Evolutionary conservation across 2,888 invertebrate species (phyloP).

Genomic region (Pyrrhia umbra): DNA sequence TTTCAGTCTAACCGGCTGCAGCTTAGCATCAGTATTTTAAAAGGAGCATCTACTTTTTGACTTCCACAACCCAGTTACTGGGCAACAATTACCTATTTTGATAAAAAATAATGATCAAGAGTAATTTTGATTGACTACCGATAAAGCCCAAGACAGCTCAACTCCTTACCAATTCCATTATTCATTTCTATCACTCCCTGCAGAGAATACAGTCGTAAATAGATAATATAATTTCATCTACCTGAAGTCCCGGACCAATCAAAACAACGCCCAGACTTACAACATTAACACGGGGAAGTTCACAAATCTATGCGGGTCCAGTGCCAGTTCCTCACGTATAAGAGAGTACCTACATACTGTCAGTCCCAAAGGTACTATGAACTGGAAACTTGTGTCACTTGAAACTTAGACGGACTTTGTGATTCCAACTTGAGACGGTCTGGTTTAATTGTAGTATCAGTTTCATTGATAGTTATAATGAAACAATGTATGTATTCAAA

Average conservation of each 20-base stretch:
- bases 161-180: background rate
- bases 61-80: too few relatives aligned
- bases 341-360: background rate
- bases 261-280: background rate
- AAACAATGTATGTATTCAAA: background rate
- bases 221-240: background rate
- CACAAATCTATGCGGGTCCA: slow-evolving; percentile 26
- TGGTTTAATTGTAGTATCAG: background rate
- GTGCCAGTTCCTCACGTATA: background rate
- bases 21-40: too few relatives aligned
- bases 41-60: too few relatives aligned
- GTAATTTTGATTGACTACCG: background rate
- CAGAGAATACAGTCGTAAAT: background rate
- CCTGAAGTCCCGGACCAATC: background rate
- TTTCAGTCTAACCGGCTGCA: too few relatives aligned
- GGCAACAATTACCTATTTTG: too few relatives aligned
- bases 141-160: background rate
- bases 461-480: slow-evolving; percentile 21
- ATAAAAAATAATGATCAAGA: background rate
- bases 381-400: slow-evolving; percentile 22
- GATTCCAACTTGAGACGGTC: slow-evolving; percentile 24
- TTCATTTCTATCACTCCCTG: background rate
- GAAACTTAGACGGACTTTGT: slow-evolving; percentile 27
- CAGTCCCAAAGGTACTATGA: slow-evolving; percentile 32
- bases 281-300: slow-evolving; percentile 18